Base-by-base conservation (phyloP, 2,113 vertebrate species). In the Vidua chalybeata region DNA sequence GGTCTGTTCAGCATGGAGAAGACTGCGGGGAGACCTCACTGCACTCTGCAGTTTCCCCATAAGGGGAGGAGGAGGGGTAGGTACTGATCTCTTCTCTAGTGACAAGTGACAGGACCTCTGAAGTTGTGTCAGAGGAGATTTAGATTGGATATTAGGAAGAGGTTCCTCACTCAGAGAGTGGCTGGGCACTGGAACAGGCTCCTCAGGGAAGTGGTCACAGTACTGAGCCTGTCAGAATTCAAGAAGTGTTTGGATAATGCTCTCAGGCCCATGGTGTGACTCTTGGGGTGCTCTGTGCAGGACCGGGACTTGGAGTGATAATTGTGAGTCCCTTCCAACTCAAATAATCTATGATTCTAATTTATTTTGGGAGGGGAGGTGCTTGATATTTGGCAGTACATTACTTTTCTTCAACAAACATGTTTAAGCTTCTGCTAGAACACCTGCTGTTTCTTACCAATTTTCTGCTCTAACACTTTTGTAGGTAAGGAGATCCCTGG, bases 401-500 rank as follows among this genome's bases (percentile, higher is more conserved):
- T 62, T 51, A 23, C 14, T 77, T 72, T 80, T 77, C 43, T 80
- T 91, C 62, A 66, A 9, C 39, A 37, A 43, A 28, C 22, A 1
- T 6, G 7, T 49, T 54, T 71, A 46, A 71, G n/a, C 24, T 87
- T 26, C 23, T 77, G 28, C 15, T 72, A 21, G 35, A 83, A 41
- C 21, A 39, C 7, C 13, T 62, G 14, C 12, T 62, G 6, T 78
- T 58, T 73, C 64, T 72, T 58, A 92, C 5, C 12, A 14, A 3
- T 35, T 61, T 87, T 59, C 54, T 90, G 54, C 75, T 88, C 30
- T 62, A 52, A 55, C 33, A 12, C 43, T 41, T 35, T 6, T 37
- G 8, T 84, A 99, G 99, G 99, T 58, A 99, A 99, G 82, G 99
- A 99, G 87, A 99, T 99, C 83, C 99, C 99, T 26, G 98, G 98